A percentile compares a stretch with the other conserved stretches of the same genome.
Conservation (phyloP, 2,888 invertebrate species). For the Gastracanthus pulcherrimus region DNA sequence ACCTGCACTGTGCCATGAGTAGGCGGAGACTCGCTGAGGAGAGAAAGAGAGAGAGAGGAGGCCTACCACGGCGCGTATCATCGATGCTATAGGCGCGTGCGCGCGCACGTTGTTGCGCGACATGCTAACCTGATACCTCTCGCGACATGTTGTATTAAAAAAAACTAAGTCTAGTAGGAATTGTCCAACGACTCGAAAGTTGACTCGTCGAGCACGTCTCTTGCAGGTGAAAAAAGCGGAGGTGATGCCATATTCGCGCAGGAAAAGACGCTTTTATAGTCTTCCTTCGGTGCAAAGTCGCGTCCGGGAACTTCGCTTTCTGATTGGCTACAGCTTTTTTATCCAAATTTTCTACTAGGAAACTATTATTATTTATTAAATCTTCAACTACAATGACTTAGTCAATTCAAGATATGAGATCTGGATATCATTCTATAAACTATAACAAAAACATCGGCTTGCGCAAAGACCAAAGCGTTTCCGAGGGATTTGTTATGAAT, state of each 20-base stretch:
- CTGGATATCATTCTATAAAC: neutral
- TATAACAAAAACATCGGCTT: neutral
- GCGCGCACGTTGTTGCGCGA: constrained; percentile 56
- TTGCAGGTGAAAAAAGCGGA: neutral
- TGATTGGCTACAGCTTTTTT: neutral
- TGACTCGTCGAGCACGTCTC: no score
- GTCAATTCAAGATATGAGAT: neutral
- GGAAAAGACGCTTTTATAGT: no score
- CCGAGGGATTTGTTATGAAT: no score
- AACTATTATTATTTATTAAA: no score
- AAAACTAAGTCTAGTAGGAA: constrained; percentile 64
- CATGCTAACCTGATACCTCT: constrained; percentile 72
- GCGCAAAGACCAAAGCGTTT: no score
- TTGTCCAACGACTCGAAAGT: constrained; percentile 51
- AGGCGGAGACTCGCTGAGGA: constrained; percentile 1
- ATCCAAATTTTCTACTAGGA: neutral
- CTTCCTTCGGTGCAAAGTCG: no score
- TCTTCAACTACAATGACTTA: no score
- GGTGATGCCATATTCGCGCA: neutral
- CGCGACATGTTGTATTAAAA: constrained; percentile 75
- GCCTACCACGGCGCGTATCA: no score
- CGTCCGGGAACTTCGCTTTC: neutral
- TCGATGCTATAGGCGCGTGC: no score
- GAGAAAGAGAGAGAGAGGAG: no score
- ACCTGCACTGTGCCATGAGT: neutral